Evolutionary conservation across 1,140 invertebrate genomes (phyloP).

Genomic region (Trachymyrmex septentrionalis): DNA sequence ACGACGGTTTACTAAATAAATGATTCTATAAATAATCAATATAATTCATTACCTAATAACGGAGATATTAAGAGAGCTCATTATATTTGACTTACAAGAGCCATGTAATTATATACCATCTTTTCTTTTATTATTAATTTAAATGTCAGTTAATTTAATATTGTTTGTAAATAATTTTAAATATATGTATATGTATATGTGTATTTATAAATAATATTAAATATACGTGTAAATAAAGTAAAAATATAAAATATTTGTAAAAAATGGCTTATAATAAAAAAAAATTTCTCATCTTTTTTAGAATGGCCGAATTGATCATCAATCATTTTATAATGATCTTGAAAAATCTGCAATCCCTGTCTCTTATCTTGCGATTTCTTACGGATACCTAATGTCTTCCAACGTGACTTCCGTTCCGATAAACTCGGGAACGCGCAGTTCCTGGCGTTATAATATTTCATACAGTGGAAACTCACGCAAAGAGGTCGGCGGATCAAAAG

Average conservation of each 20-base stretch:
- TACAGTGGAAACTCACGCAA: slow-evolving; percentile 13
- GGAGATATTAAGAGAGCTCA: no score
- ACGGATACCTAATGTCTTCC: background rate
- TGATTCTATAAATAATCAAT: no score
- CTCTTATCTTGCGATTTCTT: slow-evolving; percentile 4
- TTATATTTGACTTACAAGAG: no score
- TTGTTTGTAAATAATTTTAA: background rate
- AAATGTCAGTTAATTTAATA: no score
- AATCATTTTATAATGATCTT: background rate
- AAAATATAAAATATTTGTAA: background rate
- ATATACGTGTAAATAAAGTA: background rate
- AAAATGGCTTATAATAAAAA: background rate
- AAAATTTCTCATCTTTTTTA: background rate
- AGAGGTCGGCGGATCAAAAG: slow-evolving; percentile 25
- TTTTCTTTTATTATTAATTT: no score
- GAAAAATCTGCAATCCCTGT: background rate
- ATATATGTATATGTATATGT: no score
- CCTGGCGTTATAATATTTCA: background rate
- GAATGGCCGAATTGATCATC: background rate
- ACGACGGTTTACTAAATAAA: no score
- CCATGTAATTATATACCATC: no score
- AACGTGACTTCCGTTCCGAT: slow-evolving; percentile 2
- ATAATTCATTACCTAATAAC: no score
- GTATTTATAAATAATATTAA: no score
- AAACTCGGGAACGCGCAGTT: background rate